These are phyloP conservation scores for Pardosa pseudoannulata DNA, from an alignment of 2,888 invertebrate species.

Conservation along the genomic window DNA sequence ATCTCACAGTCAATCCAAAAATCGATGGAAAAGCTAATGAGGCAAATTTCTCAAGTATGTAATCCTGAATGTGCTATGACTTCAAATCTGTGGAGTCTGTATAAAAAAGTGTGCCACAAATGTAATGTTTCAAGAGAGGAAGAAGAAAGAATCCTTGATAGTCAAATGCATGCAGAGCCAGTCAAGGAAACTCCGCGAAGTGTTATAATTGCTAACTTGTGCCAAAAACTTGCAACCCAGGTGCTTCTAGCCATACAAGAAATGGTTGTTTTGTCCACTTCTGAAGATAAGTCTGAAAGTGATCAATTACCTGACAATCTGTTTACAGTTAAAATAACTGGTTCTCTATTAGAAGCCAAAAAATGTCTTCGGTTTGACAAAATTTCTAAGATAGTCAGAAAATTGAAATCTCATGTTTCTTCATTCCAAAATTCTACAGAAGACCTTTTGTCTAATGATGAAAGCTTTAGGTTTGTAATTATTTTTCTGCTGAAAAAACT, in stretches of 20 bases:
- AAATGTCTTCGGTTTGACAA: constrained; percentile 18
- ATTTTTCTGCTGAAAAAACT: too few relatives aligned
- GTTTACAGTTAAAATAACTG: constrained; percentile 33
- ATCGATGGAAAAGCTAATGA: not conserved
- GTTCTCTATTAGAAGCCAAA: constrained; percentile 21
- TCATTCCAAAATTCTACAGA: constrained; percentile 21
- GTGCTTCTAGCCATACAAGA: constrained; percentile 40
- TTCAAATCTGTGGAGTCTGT: not conserved
- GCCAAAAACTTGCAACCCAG: constrained; percentile 37
- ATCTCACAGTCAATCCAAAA: not conserved
- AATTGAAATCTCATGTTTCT: constrained; percentile 13
- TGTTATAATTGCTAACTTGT: not conserved
- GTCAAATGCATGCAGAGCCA: not conserved
- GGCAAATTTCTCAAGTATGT: not conserved
- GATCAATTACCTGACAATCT: constrained; percentile 27
- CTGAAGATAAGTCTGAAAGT: constrained; percentile 1
- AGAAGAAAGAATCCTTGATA: not conserved
- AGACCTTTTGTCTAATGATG: constrained; percentile 21
- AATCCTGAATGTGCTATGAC: not conserved
- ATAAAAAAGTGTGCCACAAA: not conserved
- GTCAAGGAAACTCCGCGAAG: not conserved
- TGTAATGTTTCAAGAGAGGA: not conserved
- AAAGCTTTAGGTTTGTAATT: constrained; percentile 46
- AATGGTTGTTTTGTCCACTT: constrained; percentile 8
- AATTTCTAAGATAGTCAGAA: constrained; percentile 10